Percentiles rank a stretch among this genome's conserved stretches.
These are phyloP conservation scores for Pocillopora damicornis DNA, from an alignment of 64 coral and sea anemone genomes.

Conservation along the genomic window DNA sequence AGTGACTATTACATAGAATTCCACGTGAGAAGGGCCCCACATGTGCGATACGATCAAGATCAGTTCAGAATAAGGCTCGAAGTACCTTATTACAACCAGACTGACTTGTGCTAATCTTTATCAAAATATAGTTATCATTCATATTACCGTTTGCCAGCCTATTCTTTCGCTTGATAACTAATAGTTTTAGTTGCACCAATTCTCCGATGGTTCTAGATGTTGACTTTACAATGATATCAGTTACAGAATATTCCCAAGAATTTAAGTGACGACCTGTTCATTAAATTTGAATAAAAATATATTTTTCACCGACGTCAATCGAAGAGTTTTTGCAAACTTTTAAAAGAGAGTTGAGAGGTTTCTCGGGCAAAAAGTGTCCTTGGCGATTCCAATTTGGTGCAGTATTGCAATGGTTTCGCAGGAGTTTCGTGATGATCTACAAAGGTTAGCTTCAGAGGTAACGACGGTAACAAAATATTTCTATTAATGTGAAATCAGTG, in stretches of 20 bases:
- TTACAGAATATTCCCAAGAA: conserved; percentile 1
- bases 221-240: neutral
- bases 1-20: no score
- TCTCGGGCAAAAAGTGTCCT: no score
- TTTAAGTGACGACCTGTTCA: neutral
- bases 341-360: no score
- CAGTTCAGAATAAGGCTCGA: neutral
- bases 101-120: no score
- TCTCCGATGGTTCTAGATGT: conserved; percentile 15
- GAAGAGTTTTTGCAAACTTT: no score
- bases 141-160: neutral
- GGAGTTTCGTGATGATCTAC: neutral
- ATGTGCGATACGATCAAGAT: neutral
- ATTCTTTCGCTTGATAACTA: neutral
- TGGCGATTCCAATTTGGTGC: no score
- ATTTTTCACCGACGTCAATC: no score
- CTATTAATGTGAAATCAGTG: neutral
- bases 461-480: no score
- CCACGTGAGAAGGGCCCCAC: neutral
- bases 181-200: neutral
- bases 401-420: neutral
- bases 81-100: no score
- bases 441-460: neutral
- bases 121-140: no score
- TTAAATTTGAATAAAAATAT: neutral